Evolutionary conservation across 1,140 invertebrate species (phyloP).

Genomic region (Zophobas atratus): DNA sequence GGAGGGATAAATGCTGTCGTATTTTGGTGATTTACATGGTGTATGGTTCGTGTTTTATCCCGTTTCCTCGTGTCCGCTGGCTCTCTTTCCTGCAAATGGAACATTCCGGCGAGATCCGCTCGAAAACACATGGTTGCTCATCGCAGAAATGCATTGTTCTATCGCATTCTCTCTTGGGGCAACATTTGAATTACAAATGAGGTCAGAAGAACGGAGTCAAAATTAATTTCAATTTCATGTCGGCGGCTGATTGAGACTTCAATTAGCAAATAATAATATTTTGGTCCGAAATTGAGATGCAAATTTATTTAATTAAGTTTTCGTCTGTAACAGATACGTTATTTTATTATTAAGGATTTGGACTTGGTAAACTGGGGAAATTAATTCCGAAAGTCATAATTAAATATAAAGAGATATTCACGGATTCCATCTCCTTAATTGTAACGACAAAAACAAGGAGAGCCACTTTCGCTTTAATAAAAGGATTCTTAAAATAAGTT

Average conservation of each 20-base stretch:
- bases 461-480: conserved; percentile 38
- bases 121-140: conserved; percentile 49
- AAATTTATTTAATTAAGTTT: conserved; percentile 60
- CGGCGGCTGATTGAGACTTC: conserved; percentile 59
- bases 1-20: conserved; percentile 31
- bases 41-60: conserved; percentile 30
- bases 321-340: conserved; percentile 34
- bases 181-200: conserved; percentile 63
- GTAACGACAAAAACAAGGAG: conserved; percentile 41
- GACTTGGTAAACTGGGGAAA: conserved; percentile 32
- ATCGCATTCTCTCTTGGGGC: conserved; percentile 47
- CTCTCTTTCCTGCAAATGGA: conserved; percentile 45
- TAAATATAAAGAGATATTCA: conserved; percentile 43
- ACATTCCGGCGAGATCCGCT: conserved; percentile 40
- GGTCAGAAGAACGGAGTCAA: conserved; percentile 56
- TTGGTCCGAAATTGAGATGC: conserved; percentile 56
- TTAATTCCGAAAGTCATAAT: conserved; percentile 36
- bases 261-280: conserved; percentile 64
- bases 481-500: conserved; percentile 42
- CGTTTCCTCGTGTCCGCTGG: conserved; percentile 35
- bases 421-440: conserved; percentile 40
- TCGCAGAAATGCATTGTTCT: conserved; percentile 46
- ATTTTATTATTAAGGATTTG: conserved; percentile 40
- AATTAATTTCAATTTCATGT: conserved; percentile 63
- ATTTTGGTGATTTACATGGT: conserved; percentile 24